Evolutionary conservation across 2,888 invertebrate species (phyloP).

Genomic region (Melieria omissa): DNA sequence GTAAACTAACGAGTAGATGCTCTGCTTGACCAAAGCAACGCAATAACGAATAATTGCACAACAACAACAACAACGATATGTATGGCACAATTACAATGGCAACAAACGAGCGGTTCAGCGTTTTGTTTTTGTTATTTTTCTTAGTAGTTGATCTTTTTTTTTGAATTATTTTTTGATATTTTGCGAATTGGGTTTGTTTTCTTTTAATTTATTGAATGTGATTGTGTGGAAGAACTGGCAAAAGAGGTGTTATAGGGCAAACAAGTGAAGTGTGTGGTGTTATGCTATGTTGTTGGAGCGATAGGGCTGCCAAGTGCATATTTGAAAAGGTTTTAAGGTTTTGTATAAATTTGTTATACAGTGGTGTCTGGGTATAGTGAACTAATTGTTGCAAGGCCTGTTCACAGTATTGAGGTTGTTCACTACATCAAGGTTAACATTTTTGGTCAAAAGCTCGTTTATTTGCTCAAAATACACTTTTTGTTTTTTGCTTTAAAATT

Average conservation of each 20-base stretch:
- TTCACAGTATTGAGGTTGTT: no score
- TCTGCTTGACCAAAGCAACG: neutral
- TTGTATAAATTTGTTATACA: neutral
- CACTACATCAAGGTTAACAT: no score
- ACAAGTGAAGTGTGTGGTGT: no score
- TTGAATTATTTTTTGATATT: conserved; percentile 21
- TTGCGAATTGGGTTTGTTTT: conserved; percentile 18
- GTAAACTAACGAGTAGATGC: neutral
- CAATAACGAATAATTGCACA: conserved; percentile 38
- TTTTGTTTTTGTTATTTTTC: no score
- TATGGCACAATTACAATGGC: neutral
- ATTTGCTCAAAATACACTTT: no score
- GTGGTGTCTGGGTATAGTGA: no score
- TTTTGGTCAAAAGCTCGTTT: no score
- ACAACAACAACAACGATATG: conserved; percentile 34
- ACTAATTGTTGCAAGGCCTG: no score
- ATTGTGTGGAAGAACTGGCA: conserved; percentile 1
- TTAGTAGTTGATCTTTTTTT: no score
- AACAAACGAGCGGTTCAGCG: no score
- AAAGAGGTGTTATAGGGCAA: no score
- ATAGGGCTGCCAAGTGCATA: conserved; percentile 43
- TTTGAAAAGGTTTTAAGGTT: neutral
- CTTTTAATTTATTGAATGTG: conserved; percentile 23
- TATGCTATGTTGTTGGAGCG: neutral
- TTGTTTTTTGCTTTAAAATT: no score